A percentile compares a stretch with the other conserved stretches of the same genome.
Evolutionary conservation across 2,797 vertebrate genomes (phyloP).

Genomic region (Semotilus atromaculatus): DNA sequence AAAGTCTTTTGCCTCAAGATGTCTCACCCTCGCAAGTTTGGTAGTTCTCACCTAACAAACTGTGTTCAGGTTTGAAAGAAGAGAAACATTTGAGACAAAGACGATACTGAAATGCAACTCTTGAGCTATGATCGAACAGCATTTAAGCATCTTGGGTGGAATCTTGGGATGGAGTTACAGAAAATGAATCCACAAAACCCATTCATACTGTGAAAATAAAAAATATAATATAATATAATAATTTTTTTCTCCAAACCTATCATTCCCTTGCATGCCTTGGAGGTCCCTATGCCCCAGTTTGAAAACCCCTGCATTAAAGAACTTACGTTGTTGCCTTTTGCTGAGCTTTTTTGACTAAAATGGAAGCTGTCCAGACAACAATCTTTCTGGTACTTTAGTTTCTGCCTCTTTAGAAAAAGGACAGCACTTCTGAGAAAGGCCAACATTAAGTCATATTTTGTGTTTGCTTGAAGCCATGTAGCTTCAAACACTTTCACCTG

Average conservation of each 20-base stretch:
- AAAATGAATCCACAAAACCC: neutral
- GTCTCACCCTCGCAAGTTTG: neutral
- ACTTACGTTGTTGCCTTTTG: neutral
- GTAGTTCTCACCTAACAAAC: neutral
- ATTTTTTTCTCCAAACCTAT: neutral
- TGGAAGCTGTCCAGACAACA: neutral
- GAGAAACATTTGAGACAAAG: neutral
- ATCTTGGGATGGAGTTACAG: neutral
- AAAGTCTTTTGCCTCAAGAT: neutral
- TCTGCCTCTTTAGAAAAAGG: neutral
- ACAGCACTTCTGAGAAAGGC: conserved; percentile 7
- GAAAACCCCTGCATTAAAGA: neutral
- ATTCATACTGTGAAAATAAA: neutral
- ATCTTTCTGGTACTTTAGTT: neutral
- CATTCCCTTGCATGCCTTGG: neutral
- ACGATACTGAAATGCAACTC: neutral
- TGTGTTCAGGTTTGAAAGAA: neutral
- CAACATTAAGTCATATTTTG: neutral
- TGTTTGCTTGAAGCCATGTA: neutral
- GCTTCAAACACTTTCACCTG: neutral
- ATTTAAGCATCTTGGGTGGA: neutral
- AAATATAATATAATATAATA: neutral
- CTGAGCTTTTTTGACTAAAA: conserved; percentile 3
- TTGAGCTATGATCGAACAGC: neutral
- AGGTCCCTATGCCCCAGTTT: neutral